Conservation (phyloP, 1,140 invertebrate species). For the Drosophila nannoptera region DNA sequence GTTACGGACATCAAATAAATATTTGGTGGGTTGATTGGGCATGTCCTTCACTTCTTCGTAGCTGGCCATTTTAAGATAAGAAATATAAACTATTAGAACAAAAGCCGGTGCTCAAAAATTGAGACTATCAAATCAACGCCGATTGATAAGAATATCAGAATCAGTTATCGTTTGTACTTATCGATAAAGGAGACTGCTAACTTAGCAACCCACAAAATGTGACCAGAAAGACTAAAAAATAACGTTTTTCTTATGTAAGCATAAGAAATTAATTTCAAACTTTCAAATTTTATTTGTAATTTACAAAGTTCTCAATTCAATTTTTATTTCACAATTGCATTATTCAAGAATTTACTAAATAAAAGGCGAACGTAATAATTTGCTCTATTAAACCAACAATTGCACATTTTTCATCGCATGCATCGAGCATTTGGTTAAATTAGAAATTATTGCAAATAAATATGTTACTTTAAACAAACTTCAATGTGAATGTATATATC, state of each 20-base stretch:
- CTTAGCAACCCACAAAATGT: not conserved
- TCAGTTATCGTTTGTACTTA: not conserved
- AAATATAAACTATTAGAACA: not conserved
- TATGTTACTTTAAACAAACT: conserved; percentile 41
- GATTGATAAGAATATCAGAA: not conserved
- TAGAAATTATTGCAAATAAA: conserved; percentile 62
- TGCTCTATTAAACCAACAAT: conserved; percentile 59
- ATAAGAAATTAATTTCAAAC: conserved; percentile 36
- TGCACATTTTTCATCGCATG: conserved; percentile 55
- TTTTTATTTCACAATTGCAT: conserved; percentile 56
- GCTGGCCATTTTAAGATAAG: conserved; percentile 70
- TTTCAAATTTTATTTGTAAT: conserved; percentile 56
- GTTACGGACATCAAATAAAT: conserved; percentile 85
- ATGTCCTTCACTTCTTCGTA: conserved; percentile 81
- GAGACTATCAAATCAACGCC: conserved; percentile 27
- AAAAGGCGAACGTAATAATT: conserved; percentile 53
- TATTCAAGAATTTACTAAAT: conserved; percentile 72
- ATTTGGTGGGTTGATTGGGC: conserved; percentile 76
- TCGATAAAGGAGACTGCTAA: conserved; percentile 11
- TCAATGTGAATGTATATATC: conserved; percentile 20
- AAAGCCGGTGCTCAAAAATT: not conserved
- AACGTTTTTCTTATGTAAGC: not conserved
- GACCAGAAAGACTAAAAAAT: not conserved
- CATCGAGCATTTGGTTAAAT: conserved; percentile 26
- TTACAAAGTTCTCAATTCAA: conserved; percentile 42